phyloP scores from a whole-genome alignment of 2,113 vertebrate species.

The Bos javanicus region DNA sequence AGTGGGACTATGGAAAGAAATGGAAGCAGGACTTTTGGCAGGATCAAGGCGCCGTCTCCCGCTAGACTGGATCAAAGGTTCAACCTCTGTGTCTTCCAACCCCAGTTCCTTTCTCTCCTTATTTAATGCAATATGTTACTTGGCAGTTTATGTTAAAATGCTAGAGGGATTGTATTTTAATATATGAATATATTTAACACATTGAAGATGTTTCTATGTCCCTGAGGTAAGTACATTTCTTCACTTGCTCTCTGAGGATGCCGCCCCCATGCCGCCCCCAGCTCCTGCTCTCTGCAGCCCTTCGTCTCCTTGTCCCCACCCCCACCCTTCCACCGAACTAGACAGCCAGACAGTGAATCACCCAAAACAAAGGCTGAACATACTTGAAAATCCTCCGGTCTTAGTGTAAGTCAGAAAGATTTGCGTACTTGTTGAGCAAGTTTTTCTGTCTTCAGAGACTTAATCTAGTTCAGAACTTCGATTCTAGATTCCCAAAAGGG shows the following conservation, averaged over 20 bases:
- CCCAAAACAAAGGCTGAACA: slow-evolving; percentile 16
- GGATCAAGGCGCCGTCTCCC: not conserved
- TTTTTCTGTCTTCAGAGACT: slow-evolving; percentile 19
- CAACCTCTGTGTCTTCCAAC: not conserved
- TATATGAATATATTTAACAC: not conserved
- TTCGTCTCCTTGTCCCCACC: too few relatives aligned
- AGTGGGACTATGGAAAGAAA: not conserved
- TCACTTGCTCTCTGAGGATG: not conserved
- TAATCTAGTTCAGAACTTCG: not conserved
- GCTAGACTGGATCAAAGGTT: not conserved
- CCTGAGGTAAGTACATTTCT: not conserved
- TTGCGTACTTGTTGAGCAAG: slow-evolving; percentile 11
- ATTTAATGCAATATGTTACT: not conserved
- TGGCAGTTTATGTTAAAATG: not conserved
- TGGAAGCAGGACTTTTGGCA: not conserved
- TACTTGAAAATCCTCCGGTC: slow-evolving; percentile 21
- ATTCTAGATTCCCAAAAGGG: not conserved
- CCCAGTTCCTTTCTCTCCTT: not conserved
- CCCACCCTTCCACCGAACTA: not conserved
- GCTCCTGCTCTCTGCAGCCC: not conserved
- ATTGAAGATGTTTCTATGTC: not conserved
- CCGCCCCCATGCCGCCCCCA: not conserved
- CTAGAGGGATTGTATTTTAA: not conserved
- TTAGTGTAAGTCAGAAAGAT: slow-evolving; percentile 35
- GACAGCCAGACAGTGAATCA: slow-evolving; percentile 49